phyloP scores from a whole-genome alignment of 2,113 vertebrate genomes.

The Thalassarche chlororhynchos region DNA sequence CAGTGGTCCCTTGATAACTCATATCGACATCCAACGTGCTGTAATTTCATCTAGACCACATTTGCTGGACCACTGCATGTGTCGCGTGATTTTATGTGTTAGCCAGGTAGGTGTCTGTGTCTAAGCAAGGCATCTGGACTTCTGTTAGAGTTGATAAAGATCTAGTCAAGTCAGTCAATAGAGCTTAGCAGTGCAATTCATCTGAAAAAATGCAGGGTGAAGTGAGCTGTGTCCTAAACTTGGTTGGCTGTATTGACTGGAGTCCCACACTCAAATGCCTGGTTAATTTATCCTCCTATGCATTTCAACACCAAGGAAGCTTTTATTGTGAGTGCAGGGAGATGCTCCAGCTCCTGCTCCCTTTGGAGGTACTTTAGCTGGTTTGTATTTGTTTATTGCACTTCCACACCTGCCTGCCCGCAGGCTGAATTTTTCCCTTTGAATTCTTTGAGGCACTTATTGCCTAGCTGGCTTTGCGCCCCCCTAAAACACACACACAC shows the following conservation, averaged over 20 bases:
- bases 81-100: neutral
- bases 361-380: neutral
- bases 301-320: neutral
- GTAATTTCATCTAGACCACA: neutral
- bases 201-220: neutral
- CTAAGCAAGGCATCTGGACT: neutral
- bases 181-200: neutral
- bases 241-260: neutral
- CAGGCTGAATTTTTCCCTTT: neutral
- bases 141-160: neutral
- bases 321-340: neutral
- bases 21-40: neutral
- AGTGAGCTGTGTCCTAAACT: neutral
- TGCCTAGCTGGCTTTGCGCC: neutral
- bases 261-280: neutral
- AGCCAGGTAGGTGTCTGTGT: neutral
- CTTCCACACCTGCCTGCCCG: neutral
- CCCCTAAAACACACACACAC: neutral
- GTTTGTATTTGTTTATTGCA: neutral
- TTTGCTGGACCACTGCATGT: accelerated
- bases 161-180: neutral
- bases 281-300: neutral
- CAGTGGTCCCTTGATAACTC: neutral
- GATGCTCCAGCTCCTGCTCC: neutral
- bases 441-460: neutral